Evolutionary conservation across 2,888 invertebrate genomes (phyloP), one percentile per base, ranked within the genome.

Genomic region (Lagria hirta): DNA sequence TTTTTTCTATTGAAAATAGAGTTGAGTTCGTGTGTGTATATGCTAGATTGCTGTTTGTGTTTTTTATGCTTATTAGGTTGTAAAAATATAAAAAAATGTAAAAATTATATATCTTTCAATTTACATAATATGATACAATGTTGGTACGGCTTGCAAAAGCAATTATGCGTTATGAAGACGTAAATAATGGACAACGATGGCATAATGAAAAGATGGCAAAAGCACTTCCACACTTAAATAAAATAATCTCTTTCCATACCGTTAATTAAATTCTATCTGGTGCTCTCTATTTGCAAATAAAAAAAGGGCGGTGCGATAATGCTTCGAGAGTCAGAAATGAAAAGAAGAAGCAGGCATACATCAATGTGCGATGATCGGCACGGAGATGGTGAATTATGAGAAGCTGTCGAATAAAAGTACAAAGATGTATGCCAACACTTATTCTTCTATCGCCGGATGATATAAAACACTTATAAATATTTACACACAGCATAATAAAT

Each of bases 211-310:
- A 66, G 55, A 68, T 63, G 64, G 67, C 66, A 55, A 57, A 69
- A 70, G 69, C 69, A 66, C 67, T 64, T 68, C 66, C 69, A 70
- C 69, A 68, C 69, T 62, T n/a, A 64, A 64, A 65, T 61, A 63
- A 66, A 68, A 62, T 61, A 56, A 57, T 64, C 56, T 62, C 58
- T 60, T 65, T 60, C 61, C 62, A 65, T 66, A 64, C 65, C 57
- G 55, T 63, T 63, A 60, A 62, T 59, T 51, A 55, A 56, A 56
- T 55, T 60, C 60, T 60, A 53, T 55, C 62, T 52, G 53, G 56
- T 62, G 64, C 62, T 62, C 62, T 63, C 49, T 58, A 48, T 61
- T 59, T 55, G 55, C 52, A 52, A 52, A 44, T 43, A 36, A 52
- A 56, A 52, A n/a, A n/a, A n/a, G 37, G 48, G 29, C 43, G 46